A percentile compares a stretch with the other conserved stretches of the same genome.
These are phyloP conservation scores for Rhabdophis nuchalis DNA, from an alignment of 2,797 vertebrate species.

Conservation along the genomic window DNA sequence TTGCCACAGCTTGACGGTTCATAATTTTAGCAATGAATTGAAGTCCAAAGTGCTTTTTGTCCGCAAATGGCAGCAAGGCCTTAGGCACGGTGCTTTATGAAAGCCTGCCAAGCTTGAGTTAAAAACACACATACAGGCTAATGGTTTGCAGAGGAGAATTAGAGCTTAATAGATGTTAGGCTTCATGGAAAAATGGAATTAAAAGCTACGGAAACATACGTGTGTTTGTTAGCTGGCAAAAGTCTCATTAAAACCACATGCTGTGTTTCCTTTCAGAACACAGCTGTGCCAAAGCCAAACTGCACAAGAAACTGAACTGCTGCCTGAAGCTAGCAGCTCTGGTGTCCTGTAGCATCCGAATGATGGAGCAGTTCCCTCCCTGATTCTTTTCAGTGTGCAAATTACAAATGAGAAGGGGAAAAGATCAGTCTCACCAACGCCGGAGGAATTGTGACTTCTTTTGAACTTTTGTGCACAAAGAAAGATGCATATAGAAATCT, in stretches of 20 bases:
- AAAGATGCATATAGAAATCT: neutral
- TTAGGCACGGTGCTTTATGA: neutral
- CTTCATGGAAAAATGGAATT: neutral
- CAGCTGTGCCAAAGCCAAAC: neutral
- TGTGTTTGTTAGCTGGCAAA: neutral
- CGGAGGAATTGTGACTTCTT: neutral
- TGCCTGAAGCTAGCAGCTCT: neutral
- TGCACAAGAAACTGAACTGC: neutral
- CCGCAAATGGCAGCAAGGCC: neutral
- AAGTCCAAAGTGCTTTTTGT: neutral
- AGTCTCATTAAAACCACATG: neutral
- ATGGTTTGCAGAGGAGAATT: neutral
- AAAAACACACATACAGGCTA: neutral
- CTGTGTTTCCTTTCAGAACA: neutral
- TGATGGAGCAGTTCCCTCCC: neutral
- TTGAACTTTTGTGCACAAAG: neutral
- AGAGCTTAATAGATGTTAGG: neutral
- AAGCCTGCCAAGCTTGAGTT: neutral
- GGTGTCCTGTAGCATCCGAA: neutral
- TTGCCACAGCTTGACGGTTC: neutral
- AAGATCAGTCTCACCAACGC: neutral
- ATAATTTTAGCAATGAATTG: neutral
- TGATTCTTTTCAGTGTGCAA: neutral
- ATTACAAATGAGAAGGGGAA: neutral
- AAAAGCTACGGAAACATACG: neutral